These are phyloP conservation scores for Peromyscus californicus DNA, from an alignment of 2,113 vertebrate genomes.

Conservation along the genomic window DNA sequence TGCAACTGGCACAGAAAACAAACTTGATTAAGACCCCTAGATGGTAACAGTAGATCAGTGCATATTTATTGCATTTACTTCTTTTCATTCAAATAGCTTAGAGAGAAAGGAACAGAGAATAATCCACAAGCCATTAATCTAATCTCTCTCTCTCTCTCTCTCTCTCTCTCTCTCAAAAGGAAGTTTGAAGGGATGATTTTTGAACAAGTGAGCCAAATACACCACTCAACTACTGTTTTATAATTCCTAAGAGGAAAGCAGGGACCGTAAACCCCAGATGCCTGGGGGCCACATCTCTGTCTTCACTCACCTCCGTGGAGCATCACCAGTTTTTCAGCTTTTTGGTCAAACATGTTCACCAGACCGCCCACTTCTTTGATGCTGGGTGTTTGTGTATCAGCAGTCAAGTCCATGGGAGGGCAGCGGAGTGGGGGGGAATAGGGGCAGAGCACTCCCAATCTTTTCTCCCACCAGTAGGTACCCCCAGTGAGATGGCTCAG, in stretches of 20 bases:
- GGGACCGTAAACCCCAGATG: too few species aligned
- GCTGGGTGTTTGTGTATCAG: slow-evolving; percentile 95
- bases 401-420: slow-evolving; percentile 95
- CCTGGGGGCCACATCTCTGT: not conserved
- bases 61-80: not conserved
- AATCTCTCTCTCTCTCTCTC: not conserved
- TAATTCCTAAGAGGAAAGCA: not conserved
- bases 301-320: slow-evolving; percentile 91
- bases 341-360: slow-evolving; percentile 93
- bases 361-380: slow-evolving; percentile 94
- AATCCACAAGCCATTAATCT: not conserved
- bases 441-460: not conserved
- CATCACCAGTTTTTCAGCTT: slow-evolving; percentile 94
- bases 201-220: not conserved
- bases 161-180: not conserved
- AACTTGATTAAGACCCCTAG: not conserved
- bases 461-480: not conserved
- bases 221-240: not conserved
- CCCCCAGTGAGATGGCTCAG: not conserved
- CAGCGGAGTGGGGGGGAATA: rapidly evolving
- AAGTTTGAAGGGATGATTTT: slow-evolving; percentile 6
- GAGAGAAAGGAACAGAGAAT: not conserved
- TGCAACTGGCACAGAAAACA: not conserved
- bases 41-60: not conserved
- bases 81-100: slow-evolving; percentile 2